These are phyloP conservation scores for Colaptes auratus DNA, from an alignment of 2,113 vertebrate genomes.

Conservation along the genomic window DNA sequence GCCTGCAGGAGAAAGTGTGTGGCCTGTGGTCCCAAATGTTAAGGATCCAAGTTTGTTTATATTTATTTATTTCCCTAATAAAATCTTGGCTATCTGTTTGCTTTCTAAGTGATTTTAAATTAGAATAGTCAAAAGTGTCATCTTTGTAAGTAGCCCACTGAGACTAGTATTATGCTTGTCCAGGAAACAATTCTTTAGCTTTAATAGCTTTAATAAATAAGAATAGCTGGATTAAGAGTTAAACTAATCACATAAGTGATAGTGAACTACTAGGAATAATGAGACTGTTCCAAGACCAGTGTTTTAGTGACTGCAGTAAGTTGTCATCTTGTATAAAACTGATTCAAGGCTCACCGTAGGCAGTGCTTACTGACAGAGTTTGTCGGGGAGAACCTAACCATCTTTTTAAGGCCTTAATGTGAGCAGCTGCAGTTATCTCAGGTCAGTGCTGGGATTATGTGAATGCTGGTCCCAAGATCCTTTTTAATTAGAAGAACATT, in stretches of 20 bases:
- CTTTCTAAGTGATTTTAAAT: neutral
- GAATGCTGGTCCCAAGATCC: neutral
- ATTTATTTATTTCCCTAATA: neutral
- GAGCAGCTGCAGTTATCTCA: neutral
- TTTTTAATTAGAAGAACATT: neutral
- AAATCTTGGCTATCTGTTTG: neutral
- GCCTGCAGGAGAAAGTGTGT: slow-evolving; percentile 16
- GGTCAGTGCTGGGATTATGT: neutral
- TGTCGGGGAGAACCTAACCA: neutral
- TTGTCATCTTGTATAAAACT: neutral
- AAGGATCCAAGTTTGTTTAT: neutral
- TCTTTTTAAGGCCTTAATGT: neutral
- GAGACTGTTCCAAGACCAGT: neutral
- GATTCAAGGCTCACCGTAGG: neutral
- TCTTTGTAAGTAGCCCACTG: neutral
- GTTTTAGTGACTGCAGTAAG: neutral
- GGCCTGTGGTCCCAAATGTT: neutral
- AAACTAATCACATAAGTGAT: neutral
- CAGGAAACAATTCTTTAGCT: neutral
- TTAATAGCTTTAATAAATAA: neutral
- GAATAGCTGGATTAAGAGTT: no score
- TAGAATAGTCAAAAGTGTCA: neutral
- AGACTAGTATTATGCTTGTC: neutral
- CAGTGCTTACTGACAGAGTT: neutral
- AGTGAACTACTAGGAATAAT: neutral